Conservation (phyloP, 2,888 invertebrate species). For the Ichneumoninae sp. region DNA sequence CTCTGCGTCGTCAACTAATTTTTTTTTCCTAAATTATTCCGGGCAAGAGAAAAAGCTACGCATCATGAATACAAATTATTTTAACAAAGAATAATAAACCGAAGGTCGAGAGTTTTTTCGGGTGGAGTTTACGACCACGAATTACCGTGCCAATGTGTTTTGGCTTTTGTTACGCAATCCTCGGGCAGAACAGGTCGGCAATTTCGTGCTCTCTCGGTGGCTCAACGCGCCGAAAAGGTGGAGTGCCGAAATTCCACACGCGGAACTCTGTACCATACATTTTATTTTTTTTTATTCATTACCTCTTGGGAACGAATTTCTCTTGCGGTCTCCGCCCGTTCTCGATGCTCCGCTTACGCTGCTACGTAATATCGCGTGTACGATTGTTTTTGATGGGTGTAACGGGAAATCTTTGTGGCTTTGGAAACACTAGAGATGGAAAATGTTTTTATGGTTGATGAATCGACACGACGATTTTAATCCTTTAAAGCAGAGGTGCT, state of each 20-base stretch:
- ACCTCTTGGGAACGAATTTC: constrained; percentile 54
- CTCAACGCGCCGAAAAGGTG: constrained; percentile 27
- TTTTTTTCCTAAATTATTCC: constrained; percentile 11
- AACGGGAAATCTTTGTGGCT: neutral
- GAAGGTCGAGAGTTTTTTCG: constrained; percentile 15
- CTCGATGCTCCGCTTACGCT: constrained; percentile 20
- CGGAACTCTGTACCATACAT: constrained; percentile 47
- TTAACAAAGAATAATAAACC: constrained; percentile 28
- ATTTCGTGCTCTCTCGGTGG: constrained; percentile 40
- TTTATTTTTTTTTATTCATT: constrained; percentile 22
- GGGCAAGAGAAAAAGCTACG: constrained; percentile 28
- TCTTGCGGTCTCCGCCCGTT: constrained; percentile 35
- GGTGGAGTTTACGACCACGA: constrained; percentile 55
- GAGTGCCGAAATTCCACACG: constrained; percentile 55
- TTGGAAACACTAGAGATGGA: neutral
- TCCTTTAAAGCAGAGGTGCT: neutral
- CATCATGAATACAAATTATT: constrained; percentile 43
- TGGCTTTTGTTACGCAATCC: constrained; percentile 54
- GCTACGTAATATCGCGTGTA: neutral
- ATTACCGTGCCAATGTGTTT: constrained; percentile 51
- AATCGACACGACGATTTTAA: neutral
- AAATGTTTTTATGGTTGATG: neutral
- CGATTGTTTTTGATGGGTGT: constrained; percentile 5
- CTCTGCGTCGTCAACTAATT: neutral
- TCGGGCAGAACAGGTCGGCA: constrained; percentile 29